Evolutionary conservation across 2,797 vertebrate genomes (phyloP).

Genomic region (Neostethus bicornis): DNA sequence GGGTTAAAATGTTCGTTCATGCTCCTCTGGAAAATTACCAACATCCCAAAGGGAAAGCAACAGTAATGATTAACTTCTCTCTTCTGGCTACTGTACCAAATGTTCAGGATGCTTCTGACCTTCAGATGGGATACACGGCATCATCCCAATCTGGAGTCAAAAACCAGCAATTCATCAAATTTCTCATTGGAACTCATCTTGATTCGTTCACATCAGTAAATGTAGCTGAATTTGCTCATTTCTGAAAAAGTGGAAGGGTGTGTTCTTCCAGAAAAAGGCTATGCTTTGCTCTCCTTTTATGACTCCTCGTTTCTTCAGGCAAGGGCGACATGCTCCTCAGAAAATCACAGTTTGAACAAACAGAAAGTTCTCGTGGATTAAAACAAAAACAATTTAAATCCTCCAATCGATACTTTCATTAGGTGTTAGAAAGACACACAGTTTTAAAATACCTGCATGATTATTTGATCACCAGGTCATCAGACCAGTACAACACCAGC

Average conservation of each 20-base stretch:
- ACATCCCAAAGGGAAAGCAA: constrained; percentile 53
- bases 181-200: constrained; percentile 39
- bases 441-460: too few relatives aligned
- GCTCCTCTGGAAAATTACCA: constrained; percentile 63
- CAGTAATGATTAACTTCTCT: constrained; percentile 76
- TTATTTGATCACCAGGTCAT: too few relatives aligned
- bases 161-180: constrained; percentile 54
- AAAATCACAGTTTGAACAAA: constrained; percentile 16
- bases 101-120: constrained; percentile 60
- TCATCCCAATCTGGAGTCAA: constrained; percentile 35
- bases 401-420: not conserved
- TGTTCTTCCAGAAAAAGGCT: constrained; percentile 25
- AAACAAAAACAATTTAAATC: constrained; percentile 1
- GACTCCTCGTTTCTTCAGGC: constrained; percentile 17
- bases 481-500: too few relatives aligned
- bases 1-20: constrained; percentile 77
- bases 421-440: not conserved
- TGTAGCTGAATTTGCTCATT: constrained; percentile 57
- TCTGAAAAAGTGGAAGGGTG: constrained; percentile 42
- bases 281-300: constrained; percentile 29
- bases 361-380: constrained; percentile 19
- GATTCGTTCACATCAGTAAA: constrained; percentile 57
- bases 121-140: constrained; percentile 33
- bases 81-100: constrained; percentile 60
- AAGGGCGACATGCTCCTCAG: constrained; percentile 1